Percentiles rank a stretch among this genome's conserved stretches.
These are phyloP conservation scores for Chromobotia macracanthus DNA, from an alignment of 2,797 vertebrate species.

Conservation along the genomic window DNA sequence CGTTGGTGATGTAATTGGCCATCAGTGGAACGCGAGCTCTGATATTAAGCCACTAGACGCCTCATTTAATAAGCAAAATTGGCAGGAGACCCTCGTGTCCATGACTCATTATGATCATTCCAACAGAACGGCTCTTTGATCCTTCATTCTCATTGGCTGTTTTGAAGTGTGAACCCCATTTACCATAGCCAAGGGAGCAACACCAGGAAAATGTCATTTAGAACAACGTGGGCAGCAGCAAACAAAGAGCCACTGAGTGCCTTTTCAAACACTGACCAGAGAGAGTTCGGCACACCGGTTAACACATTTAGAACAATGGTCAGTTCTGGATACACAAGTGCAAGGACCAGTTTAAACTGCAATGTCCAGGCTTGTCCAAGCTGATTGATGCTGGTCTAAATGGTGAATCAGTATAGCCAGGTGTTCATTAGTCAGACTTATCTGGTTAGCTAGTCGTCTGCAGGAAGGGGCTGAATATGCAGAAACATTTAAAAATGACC, in stretches of 20 bases:
- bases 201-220: neutral
- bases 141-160: neutral
- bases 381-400: too few relatives aligned
- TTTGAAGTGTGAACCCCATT: neutral
- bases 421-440: too few relatives aligned
- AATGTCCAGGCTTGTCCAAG: too few relatives aligned
- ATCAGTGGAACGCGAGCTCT: neutral
- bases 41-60: neutral
- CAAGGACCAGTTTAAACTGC: too few relatives aligned
- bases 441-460: too few relatives aligned
- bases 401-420: too few relatives aligned
- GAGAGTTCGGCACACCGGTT: neutral
- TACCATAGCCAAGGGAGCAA: neutral
- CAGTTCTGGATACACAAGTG: neutral
- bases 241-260: neutral
- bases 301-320: neutral
- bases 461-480: too few relatives aligned
- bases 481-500: too few relatives aligned
- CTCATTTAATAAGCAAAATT: slow-evolving; percentile 11
- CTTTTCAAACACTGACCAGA: neutral
- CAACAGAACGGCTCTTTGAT: neutral
- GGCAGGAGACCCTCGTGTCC: neutral
- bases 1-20: neutral
- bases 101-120: neutral
- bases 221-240: neutral